Evolutionary conservation across 2,113 vertebrate genomes (phyloP), one percentile per base, ranked within the genome.

Genomic region (Mohoua ochrocephala): DNA sequence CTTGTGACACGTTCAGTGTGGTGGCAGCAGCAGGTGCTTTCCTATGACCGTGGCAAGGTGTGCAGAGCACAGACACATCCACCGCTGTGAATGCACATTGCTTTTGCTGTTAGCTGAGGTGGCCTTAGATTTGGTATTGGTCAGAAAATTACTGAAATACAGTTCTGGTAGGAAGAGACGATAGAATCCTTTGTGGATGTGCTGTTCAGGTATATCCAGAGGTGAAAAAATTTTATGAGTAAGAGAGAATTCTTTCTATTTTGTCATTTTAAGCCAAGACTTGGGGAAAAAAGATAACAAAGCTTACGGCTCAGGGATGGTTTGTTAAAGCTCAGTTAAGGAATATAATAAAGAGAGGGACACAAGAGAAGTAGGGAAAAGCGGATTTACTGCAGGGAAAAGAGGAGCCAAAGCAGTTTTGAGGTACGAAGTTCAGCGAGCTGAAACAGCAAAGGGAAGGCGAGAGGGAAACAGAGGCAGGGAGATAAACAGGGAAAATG

Each of bases 1-100:
- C 9, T 5, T 33, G 45, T 26, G 54, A 28, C 54, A 9, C 1
- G n/a, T 28, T 39, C 23, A 33, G 53, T 22, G 49, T 8, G 10
- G n/a, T 2, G 26, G 49, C 28, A 16, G 78, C 69, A 9, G 42
- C 3, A 27, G 27, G 31, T 16, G 3, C 30, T 2, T 31, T 1
- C 57, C 35, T 15, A 1, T 15, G 5, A 8, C 5, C 45, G 35
- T 14, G 17, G n/a, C 28, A 10, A 5, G 27, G 4, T 52, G 77
- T 22, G 21, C n/a, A 14, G 10, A 13, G 39, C 2, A 28, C 11
- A 4, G 30, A 1, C 8, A 19, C 4, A 1, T 16, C 12, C 4
- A 5, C 37, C 23, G 2, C 39, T 23, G 10, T 54, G n/a, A 76
- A 19, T 9, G 7, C 2, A 7, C 0, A 0, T 13, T 17, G n/a